These are phyloP conservation scores for Hydrochoerus hydrochaeris DNA, from an alignment of 2,113 vertebrate species.

Conservation along the genomic window DNA sequence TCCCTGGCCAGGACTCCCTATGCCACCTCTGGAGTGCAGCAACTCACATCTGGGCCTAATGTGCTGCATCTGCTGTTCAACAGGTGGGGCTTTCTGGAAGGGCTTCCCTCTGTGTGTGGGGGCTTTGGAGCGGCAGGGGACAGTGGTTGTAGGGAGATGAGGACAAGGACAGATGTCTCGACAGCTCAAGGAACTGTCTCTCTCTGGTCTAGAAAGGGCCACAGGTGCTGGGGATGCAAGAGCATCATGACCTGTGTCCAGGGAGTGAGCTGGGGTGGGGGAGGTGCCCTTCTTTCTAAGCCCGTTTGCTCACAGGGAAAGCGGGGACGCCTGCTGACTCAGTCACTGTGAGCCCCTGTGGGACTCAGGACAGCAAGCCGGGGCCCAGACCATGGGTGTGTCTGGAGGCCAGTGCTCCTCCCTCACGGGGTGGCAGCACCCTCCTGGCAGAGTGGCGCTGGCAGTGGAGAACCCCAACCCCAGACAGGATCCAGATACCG, in stretches of 20 bases:
- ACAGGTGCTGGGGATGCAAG: neutral
- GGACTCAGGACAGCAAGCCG: neutral
- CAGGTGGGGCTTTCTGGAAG: neutral
- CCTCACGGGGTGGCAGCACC: neutral
- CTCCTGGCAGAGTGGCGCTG: neutral
- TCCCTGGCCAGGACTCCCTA: neutral
- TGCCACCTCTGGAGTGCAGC: neutral
- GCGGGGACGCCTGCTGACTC: neutral
- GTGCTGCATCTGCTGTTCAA: neutral
- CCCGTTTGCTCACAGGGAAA: slow-evolving; percentile 6
- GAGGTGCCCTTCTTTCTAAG: neutral
- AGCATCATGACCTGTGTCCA: neutral
- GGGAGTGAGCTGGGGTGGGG: neutral
- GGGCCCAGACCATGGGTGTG: neutral
- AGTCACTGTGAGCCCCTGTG: neutral
- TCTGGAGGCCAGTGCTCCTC: neutral
- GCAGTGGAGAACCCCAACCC: neutral
- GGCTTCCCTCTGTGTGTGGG: neutral
- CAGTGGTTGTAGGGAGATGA: neutral
- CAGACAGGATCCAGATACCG: neutral
- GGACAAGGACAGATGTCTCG: neutral
- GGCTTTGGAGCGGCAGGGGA: neutral
- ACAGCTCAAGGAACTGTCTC: neutral
- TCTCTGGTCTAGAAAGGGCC: neutral
- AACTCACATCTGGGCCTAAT: neutral